These are phyloP conservation scores for Cyanistes caeruleus DNA, from an alignment of 2,113 vertebrate species.

Conservation along the genomic window DNA sequence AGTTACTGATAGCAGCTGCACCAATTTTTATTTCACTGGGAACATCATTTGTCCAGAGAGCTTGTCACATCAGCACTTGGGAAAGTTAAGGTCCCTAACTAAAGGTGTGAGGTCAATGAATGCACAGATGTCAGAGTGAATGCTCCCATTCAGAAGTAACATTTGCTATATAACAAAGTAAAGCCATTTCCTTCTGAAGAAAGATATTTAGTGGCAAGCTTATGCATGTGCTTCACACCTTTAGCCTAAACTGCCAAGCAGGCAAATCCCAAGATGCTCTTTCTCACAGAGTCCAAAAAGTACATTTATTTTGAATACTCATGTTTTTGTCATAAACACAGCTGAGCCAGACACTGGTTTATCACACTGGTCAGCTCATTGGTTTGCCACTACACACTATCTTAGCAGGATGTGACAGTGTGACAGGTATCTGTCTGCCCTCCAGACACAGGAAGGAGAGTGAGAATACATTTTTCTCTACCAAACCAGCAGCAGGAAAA, in stretches of 20 bases:
- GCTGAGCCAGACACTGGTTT: neutral
- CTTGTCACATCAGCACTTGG: neutral
- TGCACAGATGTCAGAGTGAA: neutral
- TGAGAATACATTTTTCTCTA: neutral
- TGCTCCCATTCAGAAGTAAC: neutral
- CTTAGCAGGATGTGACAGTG: neutral
- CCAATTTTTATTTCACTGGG: neutral
- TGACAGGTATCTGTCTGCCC: neutral
- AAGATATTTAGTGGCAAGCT: neutral
- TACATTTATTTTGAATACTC: neutral
- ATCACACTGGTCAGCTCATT: neutral
- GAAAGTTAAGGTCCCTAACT: neutral
- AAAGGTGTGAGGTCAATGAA: neutral
- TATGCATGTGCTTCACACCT: neutral
- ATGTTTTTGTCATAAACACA: neutral
- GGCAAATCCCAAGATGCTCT: neutral
- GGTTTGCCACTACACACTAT: neutral
- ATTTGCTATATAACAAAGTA: neutral
- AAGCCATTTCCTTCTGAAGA: neutral
- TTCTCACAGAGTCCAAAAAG: neutral
- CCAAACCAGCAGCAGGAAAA: neutral
- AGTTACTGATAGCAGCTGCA: constrained; percentile 19
- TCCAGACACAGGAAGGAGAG: neutral
- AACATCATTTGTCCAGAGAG: neutral
- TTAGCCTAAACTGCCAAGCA: neutral